Evolutionary conservation across 2,113 vertebrate species (phyloP).

Genomic region (Rhipidura dahli): DNA sequence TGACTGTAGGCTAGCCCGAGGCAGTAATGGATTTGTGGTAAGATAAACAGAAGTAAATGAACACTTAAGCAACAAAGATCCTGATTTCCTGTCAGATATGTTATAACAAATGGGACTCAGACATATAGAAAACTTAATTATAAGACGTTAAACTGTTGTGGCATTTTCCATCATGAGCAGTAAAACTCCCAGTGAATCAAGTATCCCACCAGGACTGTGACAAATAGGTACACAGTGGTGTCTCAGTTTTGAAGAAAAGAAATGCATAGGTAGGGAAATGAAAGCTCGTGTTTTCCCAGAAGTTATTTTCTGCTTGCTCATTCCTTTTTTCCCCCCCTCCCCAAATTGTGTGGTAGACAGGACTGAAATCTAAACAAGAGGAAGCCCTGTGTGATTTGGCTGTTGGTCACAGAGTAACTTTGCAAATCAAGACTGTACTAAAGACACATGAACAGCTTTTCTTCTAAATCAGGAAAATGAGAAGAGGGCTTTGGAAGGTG

Average conservation of each 20-base stretch:
- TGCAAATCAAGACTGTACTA: neutral
- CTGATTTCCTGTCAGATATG: conserved; percentile 51
- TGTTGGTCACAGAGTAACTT: neutral
- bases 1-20: conserved; percentile 21
- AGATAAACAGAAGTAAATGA: conserved; percentile 57
- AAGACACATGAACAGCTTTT: neutral
- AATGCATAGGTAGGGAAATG: neutral
- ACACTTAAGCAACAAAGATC: conserved; percentile 53
- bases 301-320: neutral
- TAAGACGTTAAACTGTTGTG: neutral
- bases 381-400: neutral
- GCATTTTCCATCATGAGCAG: conserved; percentile 13
- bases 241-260: conserved; percentile 2
- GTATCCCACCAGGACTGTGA: conserved; percentile 9
- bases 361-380: neutral
- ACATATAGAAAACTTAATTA: conserved; percentile 50
- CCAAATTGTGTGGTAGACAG: neutral
- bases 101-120: neutral
- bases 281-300: neutral
- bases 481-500: neutral
- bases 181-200: conserved; percentile 36
- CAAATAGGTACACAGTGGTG: neutral
- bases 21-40: conserved; percentile 39
- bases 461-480: neutral
- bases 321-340: neutral